Evolutionary conservation across 1,140 invertebrate species (phyloP).

Genomic region (Hylaeus volcanicus): DNA sequence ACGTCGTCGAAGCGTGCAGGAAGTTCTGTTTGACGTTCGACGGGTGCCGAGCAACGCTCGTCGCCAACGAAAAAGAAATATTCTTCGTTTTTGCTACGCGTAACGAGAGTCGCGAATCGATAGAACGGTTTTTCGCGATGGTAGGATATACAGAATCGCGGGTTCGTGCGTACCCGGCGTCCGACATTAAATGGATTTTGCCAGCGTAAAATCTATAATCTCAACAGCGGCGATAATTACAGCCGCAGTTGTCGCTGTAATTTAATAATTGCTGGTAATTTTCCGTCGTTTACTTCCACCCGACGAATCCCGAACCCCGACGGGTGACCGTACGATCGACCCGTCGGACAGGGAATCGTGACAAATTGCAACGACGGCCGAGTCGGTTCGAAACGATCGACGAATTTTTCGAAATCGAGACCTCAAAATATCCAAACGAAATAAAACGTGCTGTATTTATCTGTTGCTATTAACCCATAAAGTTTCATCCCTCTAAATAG

Average conservation of each 20-base stretch:
- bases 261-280: constrained; percentile 62
- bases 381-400: neutral
- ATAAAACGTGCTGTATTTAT: too few species aligned
- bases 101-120: constrained; percentile 41
- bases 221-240: constrained; percentile 51
- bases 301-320: neutral
- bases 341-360: constrained; percentile 47
- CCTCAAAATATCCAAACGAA: neutral
- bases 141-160: neutral
- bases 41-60: too few species aligned
- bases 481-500: too few species aligned
- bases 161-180: constrained; percentile 6
- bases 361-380: constrained; percentile 48
- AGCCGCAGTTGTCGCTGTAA: constrained; percentile 51
- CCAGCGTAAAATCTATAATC: constrained; percentile 58
- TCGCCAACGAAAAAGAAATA: too few species aligned
- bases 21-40: too few species aligned
- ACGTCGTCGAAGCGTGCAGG: too few species aligned
- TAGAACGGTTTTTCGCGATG: constrained; percentile 16
- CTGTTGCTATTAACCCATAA: too few species aligned
- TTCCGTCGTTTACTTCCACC: constrained; percentile 56
- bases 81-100: constrained; percentile 22
- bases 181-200: constrained; percentile 56
- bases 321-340: constrained; percentile 44
- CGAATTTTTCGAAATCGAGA: constrained; percentile 53